Percentiles rank a stretch among this genome's conserved stretches.
phyloP scores from a whole-genome alignment of 2,113 vertebrate genomes.

The Datnioides undecimradiatus region DNA sequence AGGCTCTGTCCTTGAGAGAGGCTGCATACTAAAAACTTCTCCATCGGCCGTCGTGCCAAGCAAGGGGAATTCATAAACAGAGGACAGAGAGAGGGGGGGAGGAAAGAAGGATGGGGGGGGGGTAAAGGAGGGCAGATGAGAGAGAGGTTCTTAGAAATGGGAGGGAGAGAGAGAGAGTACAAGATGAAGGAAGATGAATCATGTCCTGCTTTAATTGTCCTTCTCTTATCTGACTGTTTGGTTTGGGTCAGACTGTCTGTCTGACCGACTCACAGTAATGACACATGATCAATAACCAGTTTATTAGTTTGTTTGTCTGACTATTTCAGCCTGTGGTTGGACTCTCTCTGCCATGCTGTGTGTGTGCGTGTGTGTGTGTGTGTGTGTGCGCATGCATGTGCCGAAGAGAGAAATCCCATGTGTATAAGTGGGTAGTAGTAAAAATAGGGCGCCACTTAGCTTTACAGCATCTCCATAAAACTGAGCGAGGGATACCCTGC shows the following conservation, averaged over 20 bases:
- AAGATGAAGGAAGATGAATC: constrained; percentile 71
- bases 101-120: constrained; percentile 28
- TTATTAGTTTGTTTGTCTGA: constrained; percentile 66
- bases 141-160: constrained; percentile 84
- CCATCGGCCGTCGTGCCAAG: constrained; percentile 69
- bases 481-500: constrained; percentile 21
- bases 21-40: constrained; percentile 84
- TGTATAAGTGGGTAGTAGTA: constrained; percentile 34
- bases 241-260: constrained; percentile 65
- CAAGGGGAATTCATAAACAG: constrained; percentile 83
- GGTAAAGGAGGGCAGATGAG: constrained; percentile 58
- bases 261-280: constrained; percentile 57
- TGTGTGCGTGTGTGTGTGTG: neutral
- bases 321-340: constrained; percentile 19
- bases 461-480: constrained; percentile 65
- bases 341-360: neutral
- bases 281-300: constrained; percentile 74
- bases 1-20: constrained; percentile 83
- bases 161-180: constrained; percentile 32
- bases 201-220: constrained; percentile 80
- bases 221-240: constrained; percentile 67
- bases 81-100: constrained; percentile 65
- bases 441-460: constrained; percentile 43
- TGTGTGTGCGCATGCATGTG: neutral
- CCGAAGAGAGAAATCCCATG: constrained; percentile 18